A percentile compares a stretch with the other conserved stretches of the same genome.
Evolutionary conservation across 2,113 vertebrate genomes (phyloP).

Genomic region (Nibea coibor): DNA sequence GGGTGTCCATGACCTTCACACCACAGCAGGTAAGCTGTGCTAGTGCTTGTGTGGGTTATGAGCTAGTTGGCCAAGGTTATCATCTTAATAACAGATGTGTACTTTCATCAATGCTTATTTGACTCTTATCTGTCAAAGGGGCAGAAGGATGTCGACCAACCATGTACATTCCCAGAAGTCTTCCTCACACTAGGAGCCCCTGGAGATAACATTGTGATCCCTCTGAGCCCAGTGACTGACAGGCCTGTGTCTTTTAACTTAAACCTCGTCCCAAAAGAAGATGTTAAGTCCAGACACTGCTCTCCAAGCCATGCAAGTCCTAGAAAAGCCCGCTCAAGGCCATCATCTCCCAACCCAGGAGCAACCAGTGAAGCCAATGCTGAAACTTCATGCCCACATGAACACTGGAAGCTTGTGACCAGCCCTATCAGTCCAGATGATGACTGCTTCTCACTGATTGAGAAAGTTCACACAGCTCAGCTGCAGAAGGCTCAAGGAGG

Average conservation of each 20-base stretch:
- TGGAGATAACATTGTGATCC: slow-evolving; percentile 77
- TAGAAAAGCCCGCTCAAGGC: slow-evolving; percentile 49
- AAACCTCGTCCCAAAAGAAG: slow-evolving; percentile 75
- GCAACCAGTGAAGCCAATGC: not conserved
- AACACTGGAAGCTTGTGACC: slow-evolving; percentile 12
- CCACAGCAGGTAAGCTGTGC: slow-evolving; percentile 71
- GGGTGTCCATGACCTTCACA: slow-evolving; percentile 78
- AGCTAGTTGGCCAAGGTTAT: not conserved
- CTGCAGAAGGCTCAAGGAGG: slow-evolving; percentile 64
- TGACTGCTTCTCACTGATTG: slow-evolving; percentile 77
- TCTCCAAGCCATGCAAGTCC: slow-evolving; percentile 60
- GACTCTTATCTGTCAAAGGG: slow-evolving; percentile 53
- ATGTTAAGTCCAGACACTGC: slow-evolving; percentile 11
- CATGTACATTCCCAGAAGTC: slow-evolving; percentile 73
- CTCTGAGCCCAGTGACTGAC: slow-evolving; percentile 68
- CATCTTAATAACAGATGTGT: slow-evolving; percentile 1
- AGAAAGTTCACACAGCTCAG: slow-evolving; percentile 75
- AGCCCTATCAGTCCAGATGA: slow-evolving; percentile 60
- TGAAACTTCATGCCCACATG: not conserved
- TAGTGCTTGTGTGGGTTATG: not conserved
- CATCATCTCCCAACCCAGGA: slow-evolving; percentile 60
- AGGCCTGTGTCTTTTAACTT: slow-evolving; percentile 75
- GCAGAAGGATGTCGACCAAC: slow-evolving; percentile 26
- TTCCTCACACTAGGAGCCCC: slow-evolving; percentile 79
- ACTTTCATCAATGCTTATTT: not conserved